Conservation (phyloP, 2,797 vertebrate genomes). For the Ceryle rudis region DNA sequence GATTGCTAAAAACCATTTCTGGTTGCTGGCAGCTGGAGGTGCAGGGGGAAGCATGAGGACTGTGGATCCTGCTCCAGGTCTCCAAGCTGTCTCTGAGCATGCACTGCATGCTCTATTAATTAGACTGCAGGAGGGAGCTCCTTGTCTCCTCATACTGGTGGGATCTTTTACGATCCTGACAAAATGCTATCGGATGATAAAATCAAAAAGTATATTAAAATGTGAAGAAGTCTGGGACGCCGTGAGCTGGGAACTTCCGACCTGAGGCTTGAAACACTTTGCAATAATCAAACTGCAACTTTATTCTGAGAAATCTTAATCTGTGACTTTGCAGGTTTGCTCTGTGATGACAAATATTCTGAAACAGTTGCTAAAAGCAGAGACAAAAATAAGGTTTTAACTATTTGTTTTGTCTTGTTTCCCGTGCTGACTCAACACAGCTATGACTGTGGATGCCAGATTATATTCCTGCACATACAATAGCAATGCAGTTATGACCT, state of each 20-base stretch:
- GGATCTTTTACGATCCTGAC: not conserved
- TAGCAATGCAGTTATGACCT: conserved; percentile 1
- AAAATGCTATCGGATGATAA: not conserved
- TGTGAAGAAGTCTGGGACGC: not conserved
- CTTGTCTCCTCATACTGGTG: not conserved
- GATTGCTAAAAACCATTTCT: not conserved
- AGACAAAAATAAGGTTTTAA: not conserved
- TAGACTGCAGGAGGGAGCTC: not conserved
- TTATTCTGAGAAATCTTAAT: not conserved
- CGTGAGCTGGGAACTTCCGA: not conserved
- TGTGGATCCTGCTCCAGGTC: not conserved
- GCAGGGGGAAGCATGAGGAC: not conserved
- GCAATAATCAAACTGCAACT: not conserved
- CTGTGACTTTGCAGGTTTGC: conserved; percentile 1
- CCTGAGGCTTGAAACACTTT: not conserved
- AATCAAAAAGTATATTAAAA: not conserved
- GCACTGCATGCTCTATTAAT: not conserved
- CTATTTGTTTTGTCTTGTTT: not conserved
- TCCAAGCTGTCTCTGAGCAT: not conserved
- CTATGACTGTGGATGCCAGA: not conserved
- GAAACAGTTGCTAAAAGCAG: not conserved
- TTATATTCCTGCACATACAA: not conserved
- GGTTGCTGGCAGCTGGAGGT: not conserved
- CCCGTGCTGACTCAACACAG: conserved; percentile 36
- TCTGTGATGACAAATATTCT: not conserved